Percentiles rank a stretch among this genome's conserved stretches.
Evolutionary conservation across 2,797 vertebrate genomes (phyloP).

Genomic region (Meriones psammophilus): DNA sequence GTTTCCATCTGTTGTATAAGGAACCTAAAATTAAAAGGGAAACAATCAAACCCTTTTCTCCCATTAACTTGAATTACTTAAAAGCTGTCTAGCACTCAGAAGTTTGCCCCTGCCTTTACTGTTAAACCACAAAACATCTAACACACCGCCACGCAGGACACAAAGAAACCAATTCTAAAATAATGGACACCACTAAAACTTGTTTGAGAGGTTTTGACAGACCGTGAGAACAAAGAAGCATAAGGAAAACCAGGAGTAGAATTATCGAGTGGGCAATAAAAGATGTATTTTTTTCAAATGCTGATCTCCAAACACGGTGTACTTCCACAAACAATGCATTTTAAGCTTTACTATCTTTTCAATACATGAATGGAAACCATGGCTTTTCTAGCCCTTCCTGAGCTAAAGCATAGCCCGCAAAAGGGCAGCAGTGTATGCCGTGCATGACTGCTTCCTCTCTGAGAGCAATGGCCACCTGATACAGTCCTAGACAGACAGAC

Average conservation of each 20-base stretch:
- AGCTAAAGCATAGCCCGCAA: neutral
- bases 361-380: neutral
- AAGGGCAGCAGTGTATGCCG: constrained; percentile 3
- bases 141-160: neutral
- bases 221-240: neutral
- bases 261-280: neutral
- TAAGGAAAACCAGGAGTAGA: neutral
- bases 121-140: neutral
- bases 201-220: neutral
- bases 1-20: neutral
- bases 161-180: neutral
- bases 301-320: neutral
- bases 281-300: neutral
- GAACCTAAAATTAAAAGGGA: neutral
- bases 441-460: constrained; percentile 41
- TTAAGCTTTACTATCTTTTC: constrained; percentile 58
- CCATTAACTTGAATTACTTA: neutral
- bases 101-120: neutral
- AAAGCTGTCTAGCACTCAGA: neutral
- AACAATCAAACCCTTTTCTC: neutral
- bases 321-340: neutral
- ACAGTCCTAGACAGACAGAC: constrained; percentile 23
- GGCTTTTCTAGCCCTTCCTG: constrained; percentile 1
- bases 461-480: constrained; percentile 48
- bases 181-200: neutral